Evolutionary conservation across 1,140 invertebrate species (phyloP).

Genomic region (Zophobas morio): DNA sequence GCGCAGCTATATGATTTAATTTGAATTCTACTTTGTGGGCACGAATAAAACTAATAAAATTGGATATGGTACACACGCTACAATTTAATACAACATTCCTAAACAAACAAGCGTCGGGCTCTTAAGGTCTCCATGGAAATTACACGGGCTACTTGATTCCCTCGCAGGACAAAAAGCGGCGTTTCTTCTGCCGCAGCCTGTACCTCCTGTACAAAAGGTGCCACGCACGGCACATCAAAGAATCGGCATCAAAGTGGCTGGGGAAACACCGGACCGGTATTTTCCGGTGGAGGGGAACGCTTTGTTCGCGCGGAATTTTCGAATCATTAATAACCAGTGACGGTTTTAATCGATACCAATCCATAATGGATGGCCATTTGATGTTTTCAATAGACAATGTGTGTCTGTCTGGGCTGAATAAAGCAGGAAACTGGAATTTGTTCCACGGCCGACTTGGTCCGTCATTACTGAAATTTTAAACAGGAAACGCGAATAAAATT

Average conservation of each 20-base stretch:
- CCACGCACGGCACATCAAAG: slow-evolving; percentile 41
- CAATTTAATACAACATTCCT: slow-evolving; percentile 33
- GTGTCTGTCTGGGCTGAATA: slow-evolving; percentile 12
- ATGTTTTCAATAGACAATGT: slow-evolving; percentile 26
- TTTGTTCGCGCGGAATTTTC: slow-evolving; percentile 16
- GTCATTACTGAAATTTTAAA: slow-evolving; percentile 26
- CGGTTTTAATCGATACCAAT: slow-evolving; percentile 24
- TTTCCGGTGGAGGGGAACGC: not conserved
- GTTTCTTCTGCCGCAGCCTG: slow-evolving; percentile 17
- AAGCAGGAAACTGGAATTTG: slow-evolving; percentile 11
- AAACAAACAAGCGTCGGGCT: slow-evolving; percentile 20
- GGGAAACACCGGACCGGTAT: slow-evolving; percentile 26
- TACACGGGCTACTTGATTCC: slow-evolving; percentile 29
- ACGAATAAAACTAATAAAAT: slow-evolving; percentile 35
- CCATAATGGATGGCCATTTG: slow-evolving; percentile 27
- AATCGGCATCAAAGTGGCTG: slow-evolving; percentile 13
- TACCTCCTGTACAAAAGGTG: slow-evolving; percentile 30
- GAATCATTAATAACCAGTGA: slow-evolving; percentile 36
- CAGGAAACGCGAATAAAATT: slow-evolving; percentile 2
- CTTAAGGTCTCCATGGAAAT: slow-evolving; percentile 38
- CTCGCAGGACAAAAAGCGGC: slow-evolving; percentile 26
- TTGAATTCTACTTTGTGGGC: slow-evolving; percentile 2
- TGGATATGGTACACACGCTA: slow-evolving; percentile 21
- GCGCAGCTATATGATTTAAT: slow-evolving; percentile 20
- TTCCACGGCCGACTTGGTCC: not conserved